These are phyloP conservation scores for Alsophila aescularia DNA, from an alignment of 2,888 invertebrate genomes.

Conservation along the genomic window DNA sequence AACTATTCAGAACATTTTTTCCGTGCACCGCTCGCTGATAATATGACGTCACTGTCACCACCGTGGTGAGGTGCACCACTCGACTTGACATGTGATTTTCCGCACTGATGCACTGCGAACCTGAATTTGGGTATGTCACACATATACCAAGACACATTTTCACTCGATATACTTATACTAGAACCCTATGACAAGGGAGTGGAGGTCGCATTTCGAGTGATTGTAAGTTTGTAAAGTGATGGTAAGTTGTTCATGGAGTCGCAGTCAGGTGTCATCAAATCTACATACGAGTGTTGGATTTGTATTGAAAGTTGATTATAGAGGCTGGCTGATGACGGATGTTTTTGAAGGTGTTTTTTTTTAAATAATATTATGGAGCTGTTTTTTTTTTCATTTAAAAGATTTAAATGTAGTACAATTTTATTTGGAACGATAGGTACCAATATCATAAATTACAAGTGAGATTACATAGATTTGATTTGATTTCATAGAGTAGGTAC, in stretches of 20 bases:
- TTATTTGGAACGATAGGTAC: no score
- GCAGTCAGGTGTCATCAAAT: constrained; percentile 31
- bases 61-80: constrained; percentile 33
- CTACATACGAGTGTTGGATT: constrained; percentile 32
- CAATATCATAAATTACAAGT: no score
- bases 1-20: constrained; percentile 25
- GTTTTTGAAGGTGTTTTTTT: constrained; percentile 2
- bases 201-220: constrained; percentile 19
- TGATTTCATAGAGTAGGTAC: no score
- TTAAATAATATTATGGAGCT: constrained; percentile 2
- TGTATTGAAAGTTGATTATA: constrained; percentile 32
- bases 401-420: no score
- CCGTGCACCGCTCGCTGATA: constrained; percentile 38
- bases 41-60: constrained; percentile 47
- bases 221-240: neutral
- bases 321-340: constrained; percentile 9
- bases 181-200: constrained; percentile 1
- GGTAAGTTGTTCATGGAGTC: constrained; percentile 8
- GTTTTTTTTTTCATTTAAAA: no score
- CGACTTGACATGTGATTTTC: constrained; percentile 77
- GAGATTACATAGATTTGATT: no score
- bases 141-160: constrained; percentile 16
- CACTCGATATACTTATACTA: neutral
- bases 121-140: constrained; percentile 66
- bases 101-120: constrained; percentile 59